Percentiles rank a stretch among this genome's conserved stretches.
Conservation (phyloP, 2,797 vertebrate species). For the Scyliorhinus canicula region DNA sequence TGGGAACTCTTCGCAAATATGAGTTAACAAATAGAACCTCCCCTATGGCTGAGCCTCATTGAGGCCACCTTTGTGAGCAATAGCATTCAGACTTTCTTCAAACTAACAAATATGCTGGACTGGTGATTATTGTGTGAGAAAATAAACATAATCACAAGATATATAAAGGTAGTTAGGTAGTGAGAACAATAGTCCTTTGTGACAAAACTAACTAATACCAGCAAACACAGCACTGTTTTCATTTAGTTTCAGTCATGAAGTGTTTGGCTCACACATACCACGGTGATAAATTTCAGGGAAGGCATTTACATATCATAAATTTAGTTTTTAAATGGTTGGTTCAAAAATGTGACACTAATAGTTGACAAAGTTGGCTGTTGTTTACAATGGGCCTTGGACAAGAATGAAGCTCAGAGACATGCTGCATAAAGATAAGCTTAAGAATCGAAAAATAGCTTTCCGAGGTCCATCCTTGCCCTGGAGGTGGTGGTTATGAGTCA, state of each 20-base stretch:
- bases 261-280: background rate
- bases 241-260: background rate
- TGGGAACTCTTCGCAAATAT: background rate
- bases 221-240: background rate
- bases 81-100: background rate
- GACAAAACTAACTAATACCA: background rate
- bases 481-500: background rate
- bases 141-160: background rate
- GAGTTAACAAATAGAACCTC: background rate
- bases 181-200: background rate
- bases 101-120: background rate
- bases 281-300: background rate
- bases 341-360: background rate
- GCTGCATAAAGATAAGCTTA: background rate
- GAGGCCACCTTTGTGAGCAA: background rate
- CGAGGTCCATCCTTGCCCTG: background rate
- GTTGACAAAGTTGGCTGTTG: background rate
- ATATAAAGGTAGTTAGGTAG: background rate
- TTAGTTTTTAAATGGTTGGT: background rate
- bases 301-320: background rate
- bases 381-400: background rate
- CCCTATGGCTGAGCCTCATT: background rate
- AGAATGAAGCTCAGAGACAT: background rate
- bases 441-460: background rate
- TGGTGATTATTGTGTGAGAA: background rate